These are phyloP conservation scores for Zelostemma sp. DNA, from an alignment of 1,140 invertebrate genomes.

Conservation along the genomic window DNA sequence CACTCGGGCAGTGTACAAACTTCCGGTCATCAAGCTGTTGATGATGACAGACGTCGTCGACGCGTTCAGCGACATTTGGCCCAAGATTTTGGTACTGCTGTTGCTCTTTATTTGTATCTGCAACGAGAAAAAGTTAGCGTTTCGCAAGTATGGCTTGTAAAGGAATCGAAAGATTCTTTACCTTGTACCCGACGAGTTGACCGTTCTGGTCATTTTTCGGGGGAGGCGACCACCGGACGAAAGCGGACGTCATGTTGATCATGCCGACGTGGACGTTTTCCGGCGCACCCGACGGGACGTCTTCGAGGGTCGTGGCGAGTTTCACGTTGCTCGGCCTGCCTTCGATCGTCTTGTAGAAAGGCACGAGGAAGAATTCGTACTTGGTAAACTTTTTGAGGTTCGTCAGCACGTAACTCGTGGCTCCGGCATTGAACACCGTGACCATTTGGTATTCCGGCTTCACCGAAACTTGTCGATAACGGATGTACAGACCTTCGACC, in stretches of 20 bases:
- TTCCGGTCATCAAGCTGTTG: constrained; percentile 80
- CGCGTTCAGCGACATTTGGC: constrained; percentile 80
- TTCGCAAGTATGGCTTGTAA: too few relatives aligned
- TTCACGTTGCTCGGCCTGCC: constrained; percentile 85
- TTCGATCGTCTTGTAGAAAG: constrained; percentile 86
- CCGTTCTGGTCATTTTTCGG: constrained; percentile 85
- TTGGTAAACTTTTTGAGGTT: constrained; percentile 86
- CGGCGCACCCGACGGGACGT: constrained; percentile 81
- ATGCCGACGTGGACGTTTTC: constrained; percentile 86
- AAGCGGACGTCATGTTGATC: constrained; percentile 83
- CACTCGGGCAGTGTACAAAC: constrained; percentile 79
- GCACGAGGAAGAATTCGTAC: constrained; percentile 91
- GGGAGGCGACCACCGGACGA: constrained; percentile 85
- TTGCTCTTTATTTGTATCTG: constrained; percentile 78
- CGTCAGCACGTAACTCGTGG: constrained; percentile 77
- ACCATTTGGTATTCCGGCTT: constrained; percentile 78
- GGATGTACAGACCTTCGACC: constrained; percentile 93
- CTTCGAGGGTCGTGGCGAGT: constrained; percentile 78
- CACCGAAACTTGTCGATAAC: constrained; percentile 85
- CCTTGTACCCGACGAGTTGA: constrained; percentile 85
- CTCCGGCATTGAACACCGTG: constrained; percentile 77
- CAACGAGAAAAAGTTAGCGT: constrained; percentile 34
- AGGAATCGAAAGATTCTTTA: too few relatives aligned
- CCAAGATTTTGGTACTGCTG: constrained; percentile 75
- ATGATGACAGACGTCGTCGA: constrained; percentile 79